Evolutionary conservation across 2,113 vertebrate species (phyloP).

Genomic region (Anolis sagrei): DNA sequence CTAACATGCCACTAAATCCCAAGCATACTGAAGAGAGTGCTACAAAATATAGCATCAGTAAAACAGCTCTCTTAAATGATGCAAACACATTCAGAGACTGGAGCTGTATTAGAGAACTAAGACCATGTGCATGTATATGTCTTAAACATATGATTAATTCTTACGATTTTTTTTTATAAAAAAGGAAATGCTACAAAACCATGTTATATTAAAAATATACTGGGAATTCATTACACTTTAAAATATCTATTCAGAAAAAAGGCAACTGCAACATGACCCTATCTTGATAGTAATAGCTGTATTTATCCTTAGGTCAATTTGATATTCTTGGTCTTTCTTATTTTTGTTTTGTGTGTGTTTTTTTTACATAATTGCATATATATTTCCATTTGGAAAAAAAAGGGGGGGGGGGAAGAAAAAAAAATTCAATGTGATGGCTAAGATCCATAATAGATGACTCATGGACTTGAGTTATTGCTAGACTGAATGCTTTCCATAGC

Average conservation of each 20-base stretch:
- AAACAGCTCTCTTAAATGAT: constrained; percentile 70
- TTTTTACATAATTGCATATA: constrained; percentile 69
- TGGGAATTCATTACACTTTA: constrained; percentile 61
- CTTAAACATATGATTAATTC: constrained; percentile 15
- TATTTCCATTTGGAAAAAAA: constrained; percentile 67
- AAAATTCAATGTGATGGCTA: constrained; percentile 69
- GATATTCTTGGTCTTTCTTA: constrained; percentile 54
- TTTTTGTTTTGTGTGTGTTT: constrained; percentile 43
- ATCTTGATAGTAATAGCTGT: constrained; percentile 63
- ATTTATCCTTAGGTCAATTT: constrained; percentile 58
- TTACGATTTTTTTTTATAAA: constrained; percentile 58
- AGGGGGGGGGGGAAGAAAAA: constrained; percentile 37
- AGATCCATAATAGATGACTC: constrained; percentile 73
- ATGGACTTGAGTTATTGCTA: constrained; percentile 75
- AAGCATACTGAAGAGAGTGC: constrained; percentile 54
- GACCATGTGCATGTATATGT: constrained; percentile 48
- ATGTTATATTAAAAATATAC: constrained; percentile 68
- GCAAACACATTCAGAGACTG: constrained; percentile 69
- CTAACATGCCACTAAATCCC: constrained; percentile 59
- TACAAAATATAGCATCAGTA: constrained; percentile 70
- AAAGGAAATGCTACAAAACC: constrained; percentile 72
- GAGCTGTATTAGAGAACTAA: constrained; percentile 57
- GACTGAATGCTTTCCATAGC: constrained; percentile 74
- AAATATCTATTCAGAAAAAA: constrained; percentile 48
- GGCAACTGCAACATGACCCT: constrained; percentile 48